Base-by-base conservation (phyloP, 2,888 invertebrate species). In the Orgyia antiqua region DNA sequence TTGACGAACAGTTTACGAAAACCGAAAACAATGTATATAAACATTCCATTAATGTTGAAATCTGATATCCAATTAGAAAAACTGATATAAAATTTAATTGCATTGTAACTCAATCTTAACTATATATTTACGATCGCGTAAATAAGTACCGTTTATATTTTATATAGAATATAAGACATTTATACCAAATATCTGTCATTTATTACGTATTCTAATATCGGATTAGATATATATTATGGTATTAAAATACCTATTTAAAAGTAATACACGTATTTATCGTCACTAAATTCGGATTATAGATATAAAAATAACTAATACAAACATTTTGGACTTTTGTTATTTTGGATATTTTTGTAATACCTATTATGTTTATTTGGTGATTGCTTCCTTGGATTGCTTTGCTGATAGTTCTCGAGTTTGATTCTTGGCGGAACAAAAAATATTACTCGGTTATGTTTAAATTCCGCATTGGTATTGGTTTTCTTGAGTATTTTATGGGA, bases 201-300 rank as follows among this genome's bases (percentile, higher is more conserved):
- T 12, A 30, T 34, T 27, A 34, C 4, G 24, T 24, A 13, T 33
- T 29, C n/a, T n/a, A 27, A 28, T 32, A 26, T 35, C 19, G 4
- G 23, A 25, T 29, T 33, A 28, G 5, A 9, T n/a, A n/a, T n/a
- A n/a, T n/a, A n/a, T n/a, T n/a, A n/a, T n/a, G n/a, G 23, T 21
- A 35, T 20, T 31, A 27, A 38, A 25, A 34, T 29, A 8, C 12
- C 10, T 30, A 33, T 37, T 27, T 35, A 29, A 19, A 10, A 29
- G 27, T 30, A 27, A 17, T 20, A 31, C 12, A 2, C 12, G 24
- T 29, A 21, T 33, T 31, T 35, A 31, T 29, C 11, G 27, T 29
- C 13, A 10, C n/a, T 25, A 24, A 35, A 35, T 34, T 21, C 13
- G 10, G 6, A 6, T 19, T 2, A 23, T 24, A 23, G 10, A 23